Conservation (phyloP, 1,140 invertebrate species). For the Galleria mellonella region DNA sequence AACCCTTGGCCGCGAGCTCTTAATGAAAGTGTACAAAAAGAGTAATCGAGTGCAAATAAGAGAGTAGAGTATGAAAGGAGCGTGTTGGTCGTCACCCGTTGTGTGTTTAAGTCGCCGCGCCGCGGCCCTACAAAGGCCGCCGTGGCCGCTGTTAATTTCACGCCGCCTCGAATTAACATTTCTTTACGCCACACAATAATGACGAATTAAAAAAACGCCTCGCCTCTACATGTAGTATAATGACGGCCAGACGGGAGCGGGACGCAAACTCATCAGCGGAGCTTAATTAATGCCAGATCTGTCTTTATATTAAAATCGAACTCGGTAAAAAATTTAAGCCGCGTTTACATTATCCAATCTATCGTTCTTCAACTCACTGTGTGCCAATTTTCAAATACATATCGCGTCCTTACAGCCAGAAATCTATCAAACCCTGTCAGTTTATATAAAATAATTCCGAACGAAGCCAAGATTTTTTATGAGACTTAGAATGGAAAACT, state of each 20-base stretch:
- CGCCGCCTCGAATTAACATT: constrained; percentile 75
- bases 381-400: no score
- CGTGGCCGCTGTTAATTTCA: constrained; percentile 72
- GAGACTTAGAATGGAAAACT: no score
- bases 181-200: constrained; percentile 74
- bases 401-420: no score
- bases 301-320: constrained; percentile 70
- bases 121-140: constrained; percentile 65
- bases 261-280: constrained; percentile 61
- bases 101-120: constrained; percentile 68
- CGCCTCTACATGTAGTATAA: constrained; percentile 67
- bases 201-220: constrained; percentile 72
- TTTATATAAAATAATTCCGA: no score
- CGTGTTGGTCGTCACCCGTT: constrained; percentile 61
- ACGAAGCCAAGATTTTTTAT: no score
- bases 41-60: constrained; percentile 67
- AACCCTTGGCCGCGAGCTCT: constrained; percentile 31
- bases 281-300: constrained; percentile 71
- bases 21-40: constrained; percentile 61
- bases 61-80: constrained; percentile 54
- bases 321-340: neutral
- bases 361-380: no score
- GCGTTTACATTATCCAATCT: no score
- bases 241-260: constrained; percentile 39
- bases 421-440: no score